Percentiles rank a stretch among this genome's conserved stretches.
These are phyloP conservation scores for Apis cerana DNA, from an alignment of 1,140 invertebrate species.

Conservation along the genomic window DNA sequence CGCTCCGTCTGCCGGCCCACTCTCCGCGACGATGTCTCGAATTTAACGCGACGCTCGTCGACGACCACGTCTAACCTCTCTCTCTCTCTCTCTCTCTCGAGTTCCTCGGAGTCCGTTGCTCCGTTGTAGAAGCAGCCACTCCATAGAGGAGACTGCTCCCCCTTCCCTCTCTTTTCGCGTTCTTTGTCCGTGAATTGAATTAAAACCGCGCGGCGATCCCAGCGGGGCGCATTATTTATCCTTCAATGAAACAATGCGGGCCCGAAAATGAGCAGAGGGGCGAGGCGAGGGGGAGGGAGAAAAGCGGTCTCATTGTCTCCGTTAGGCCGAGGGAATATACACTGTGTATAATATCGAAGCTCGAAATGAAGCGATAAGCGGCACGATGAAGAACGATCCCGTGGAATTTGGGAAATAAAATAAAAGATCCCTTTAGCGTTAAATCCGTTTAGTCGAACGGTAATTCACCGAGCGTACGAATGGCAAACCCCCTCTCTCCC, in stretches of 20 bases:
- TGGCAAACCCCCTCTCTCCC: neutral
- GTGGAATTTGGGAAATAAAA: constrained; percentile 5
- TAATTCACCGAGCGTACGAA: constrained; percentile 22
- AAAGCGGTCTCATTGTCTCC: constrained; percentile 25
- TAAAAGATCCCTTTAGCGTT: neutral
- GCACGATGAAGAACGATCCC: neutral
- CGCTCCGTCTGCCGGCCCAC: neutral
- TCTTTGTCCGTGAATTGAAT: constrained; percentile 39
- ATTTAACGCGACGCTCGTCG: neutral
- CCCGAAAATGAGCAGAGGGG: neutral
- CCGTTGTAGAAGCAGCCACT: neutral
- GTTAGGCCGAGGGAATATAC: neutral
- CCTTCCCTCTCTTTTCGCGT: neutral
- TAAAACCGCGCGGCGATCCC: constrained; percentile 23
- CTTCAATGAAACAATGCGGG: constrained; percentile 16
- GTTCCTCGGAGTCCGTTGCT: neutral
- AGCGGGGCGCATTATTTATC: constrained; percentile 41
- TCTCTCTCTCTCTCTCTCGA: neutral
- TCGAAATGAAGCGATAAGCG: constrained; percentile 12
- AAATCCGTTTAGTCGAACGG: constrained; percentile 30
- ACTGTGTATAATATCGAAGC: neutral
- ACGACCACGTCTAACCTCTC: neutral
- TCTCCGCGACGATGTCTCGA: constrained; percentile 10
- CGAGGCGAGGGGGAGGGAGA: neutral
- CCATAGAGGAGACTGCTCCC: neutral